phyloP scores from a whole-genome alignment of 2,113 vertebrate species.

The Macquaria australasica region DNA sequence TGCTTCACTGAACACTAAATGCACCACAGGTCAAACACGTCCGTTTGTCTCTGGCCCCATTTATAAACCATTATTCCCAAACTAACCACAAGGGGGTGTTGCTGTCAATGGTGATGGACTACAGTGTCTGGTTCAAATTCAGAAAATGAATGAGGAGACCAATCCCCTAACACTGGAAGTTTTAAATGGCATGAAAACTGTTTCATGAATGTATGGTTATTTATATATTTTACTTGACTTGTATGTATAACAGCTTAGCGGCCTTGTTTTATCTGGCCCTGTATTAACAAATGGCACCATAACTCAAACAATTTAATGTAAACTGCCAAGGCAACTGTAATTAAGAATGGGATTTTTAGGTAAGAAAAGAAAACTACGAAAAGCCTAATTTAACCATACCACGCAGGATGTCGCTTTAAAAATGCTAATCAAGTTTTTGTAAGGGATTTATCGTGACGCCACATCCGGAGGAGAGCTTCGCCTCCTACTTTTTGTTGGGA shows the following conservation, averaged over 20 bases:
- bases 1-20: neutral
- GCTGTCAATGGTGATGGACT: constrained; percentile 19
- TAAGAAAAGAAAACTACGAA: neutral
- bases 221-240: too few relatives aligned
- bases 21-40: neutral
- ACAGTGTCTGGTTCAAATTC: neutral
- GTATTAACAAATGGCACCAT: neutral
- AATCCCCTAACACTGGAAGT: neutral
- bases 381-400: neutral
- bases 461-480: constrained; percentile 78
- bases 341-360: neutral
- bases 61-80: neutral
- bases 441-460: constrained; percentile 79
- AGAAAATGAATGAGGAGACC: neutral
- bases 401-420: constrained; percentile 77
- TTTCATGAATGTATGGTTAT: neutral
- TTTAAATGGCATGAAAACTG: neutral
- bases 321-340: neutral
- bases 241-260: neutral
- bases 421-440: constrained; percentile 74
- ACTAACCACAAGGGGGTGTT: constrained; percentile 65
- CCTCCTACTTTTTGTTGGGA: constrained; percentile 79
- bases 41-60: neutral
- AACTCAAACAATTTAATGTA: neutral
- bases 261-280: neutral